Evolutionary conservation across 2,888 invertebrate species (phyloP).

Genomic region (Drosophila basisetae): DNA sequence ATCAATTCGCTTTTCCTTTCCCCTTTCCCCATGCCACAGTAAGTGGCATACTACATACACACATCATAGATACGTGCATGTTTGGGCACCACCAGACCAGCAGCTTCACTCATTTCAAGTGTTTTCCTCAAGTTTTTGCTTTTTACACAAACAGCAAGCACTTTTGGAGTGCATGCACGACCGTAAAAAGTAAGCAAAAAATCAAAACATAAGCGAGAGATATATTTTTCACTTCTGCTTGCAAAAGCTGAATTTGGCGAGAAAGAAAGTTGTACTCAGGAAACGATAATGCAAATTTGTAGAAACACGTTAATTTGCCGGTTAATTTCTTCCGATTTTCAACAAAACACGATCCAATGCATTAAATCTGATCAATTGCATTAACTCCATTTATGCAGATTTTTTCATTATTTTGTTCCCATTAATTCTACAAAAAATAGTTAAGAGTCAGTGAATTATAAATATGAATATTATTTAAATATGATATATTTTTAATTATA

Average conservation of each 20-base stretch:
- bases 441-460: too few relatives aligned
- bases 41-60: not conserved
- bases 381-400: not conserved
- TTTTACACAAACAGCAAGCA: constrained; percentile 19
- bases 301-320: constrained; percentile 17
- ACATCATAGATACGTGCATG: constrained; percentile 41
- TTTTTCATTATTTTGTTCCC: not conserved
- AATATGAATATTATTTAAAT: not conserved
- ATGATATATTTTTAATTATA: not conserved
- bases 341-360: not conserved
- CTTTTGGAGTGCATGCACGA: constrained; percentile 41
- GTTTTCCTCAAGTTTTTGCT: constrained; percentile 41
- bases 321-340: constrained; percentile 28
- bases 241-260: constrained; percentile 46
- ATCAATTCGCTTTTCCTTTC: constrained; percentile 45
- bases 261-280: constrained; percentile 59
- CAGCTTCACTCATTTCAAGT: constrained; percentile 46
- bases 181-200: constrained; percentile 44
- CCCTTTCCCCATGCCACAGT: constrained; percentile 7
- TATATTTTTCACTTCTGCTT: constrained; percentile 12
- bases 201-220: constrained; percentile 36
- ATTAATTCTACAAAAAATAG: not conserved
- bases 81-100: constrained; percentile 20
- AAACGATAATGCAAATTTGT: constrained; percentile 34
- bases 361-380: not conserved